Evolutionary conservation across 2,888 invertebrate species (phyloP).

Genomic region (Spilosoma lubricipeda): DNA sequence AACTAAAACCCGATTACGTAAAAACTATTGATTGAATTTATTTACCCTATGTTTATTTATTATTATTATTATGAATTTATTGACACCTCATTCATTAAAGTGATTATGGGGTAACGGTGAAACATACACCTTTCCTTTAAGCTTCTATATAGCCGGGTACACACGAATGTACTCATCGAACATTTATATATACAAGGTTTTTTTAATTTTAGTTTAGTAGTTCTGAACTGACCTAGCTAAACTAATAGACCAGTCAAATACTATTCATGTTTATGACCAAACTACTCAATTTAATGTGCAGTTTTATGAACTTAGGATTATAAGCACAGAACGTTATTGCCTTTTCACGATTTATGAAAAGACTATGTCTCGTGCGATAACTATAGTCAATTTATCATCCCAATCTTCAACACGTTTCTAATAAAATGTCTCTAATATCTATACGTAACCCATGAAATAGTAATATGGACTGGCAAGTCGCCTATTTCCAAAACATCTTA

Average conservation of each 20-base stretch:
- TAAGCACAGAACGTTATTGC: neutral
- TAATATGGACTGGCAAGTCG: conserved; percentile 21
- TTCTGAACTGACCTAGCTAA: neutral
- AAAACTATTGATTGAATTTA: too few species aligned
- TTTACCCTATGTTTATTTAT: too few species aligned
- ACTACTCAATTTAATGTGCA: conserved; percentile 5
- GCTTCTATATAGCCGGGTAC: too few species aligned
- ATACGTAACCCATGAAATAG: conserved; percentile 26
- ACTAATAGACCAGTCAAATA: neutral
- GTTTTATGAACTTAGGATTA: conserved; percentile 4
- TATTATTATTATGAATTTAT: too few species aligned
- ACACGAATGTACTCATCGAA: neutral
- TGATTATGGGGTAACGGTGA: too few species aligned
- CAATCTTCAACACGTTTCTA: conserved; percentile 31
- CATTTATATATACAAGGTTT: neutral
- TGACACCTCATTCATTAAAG: too few species aligned
- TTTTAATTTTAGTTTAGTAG: neutral
- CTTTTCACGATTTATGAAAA: conserved; percentile 10
- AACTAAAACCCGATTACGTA: too few species aligned
- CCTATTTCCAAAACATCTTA: conserved; percentile 37
- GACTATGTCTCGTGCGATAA: conserved; percentile 20
- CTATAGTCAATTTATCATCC: conserved; percentile 32
- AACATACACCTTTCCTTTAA: too few species aligned
- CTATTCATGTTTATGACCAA: neutral
- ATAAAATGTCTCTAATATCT: conserved; percentile 42